Evolutionary conservation across 2,113 vertebrate species (phyloP).

Genomic region (Eulemur rufifrons): DNA sequence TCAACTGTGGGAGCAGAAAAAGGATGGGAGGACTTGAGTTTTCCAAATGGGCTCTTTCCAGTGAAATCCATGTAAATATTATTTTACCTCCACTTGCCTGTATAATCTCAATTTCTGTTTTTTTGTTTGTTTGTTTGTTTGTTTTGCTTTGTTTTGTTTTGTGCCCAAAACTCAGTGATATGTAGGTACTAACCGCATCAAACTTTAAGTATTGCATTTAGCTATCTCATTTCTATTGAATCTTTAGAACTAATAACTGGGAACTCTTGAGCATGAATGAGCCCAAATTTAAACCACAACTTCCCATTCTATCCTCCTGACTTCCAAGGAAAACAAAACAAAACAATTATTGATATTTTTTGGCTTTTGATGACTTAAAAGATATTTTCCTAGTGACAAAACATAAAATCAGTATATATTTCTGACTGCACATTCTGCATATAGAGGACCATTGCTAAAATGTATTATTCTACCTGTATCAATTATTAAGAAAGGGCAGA

Average conservation of each 20-base stretch:
- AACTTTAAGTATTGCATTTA: conserved; percentile 59
- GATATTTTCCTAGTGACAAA: background rate
- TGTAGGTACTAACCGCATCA: background rate
- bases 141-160: background rate
- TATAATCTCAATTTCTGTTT: background rate
- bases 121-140: background rate
- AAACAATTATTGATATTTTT: background rate
- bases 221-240: conserved; percentile 73
- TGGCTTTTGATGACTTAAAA: background rate
- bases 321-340: background rate
- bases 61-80: background rate
- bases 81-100: background rate
- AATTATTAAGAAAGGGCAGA: background rate
- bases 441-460: background rate
- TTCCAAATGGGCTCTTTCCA: background rate
- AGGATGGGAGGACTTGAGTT: background rate
- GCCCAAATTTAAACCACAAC: background rate
- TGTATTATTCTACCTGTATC: background rate
- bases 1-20: conserved; percentile 20
- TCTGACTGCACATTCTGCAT: background rate
- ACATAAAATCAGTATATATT: background rate
- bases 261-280: background rate
- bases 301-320: background rate
- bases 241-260: conserved; percentile 66
- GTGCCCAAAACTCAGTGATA: background rate